phyloP scores from a whole-genome alignment of 2,888 invertebrate genomes.

The Orchestes rusci region DNA sequence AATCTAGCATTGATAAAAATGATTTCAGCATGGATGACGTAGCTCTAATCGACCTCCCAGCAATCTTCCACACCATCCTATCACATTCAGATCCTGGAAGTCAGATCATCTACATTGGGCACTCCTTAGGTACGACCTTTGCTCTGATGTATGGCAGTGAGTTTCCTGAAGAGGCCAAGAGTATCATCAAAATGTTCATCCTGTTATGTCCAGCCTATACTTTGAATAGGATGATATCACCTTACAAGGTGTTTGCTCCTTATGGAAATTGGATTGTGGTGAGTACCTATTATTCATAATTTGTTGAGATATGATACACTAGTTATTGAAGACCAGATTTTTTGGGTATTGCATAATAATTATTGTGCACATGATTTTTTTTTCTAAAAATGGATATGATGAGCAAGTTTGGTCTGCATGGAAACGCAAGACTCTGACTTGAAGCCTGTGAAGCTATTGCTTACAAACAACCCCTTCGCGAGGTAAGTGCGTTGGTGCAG shows the following conservation, averaged over 20 bases:
- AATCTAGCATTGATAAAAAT: too few relatives aligned
- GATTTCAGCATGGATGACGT: slow-evolving; percentile 39
- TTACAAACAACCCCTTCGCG: too few relatives aligned
- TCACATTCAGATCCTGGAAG: slow-evolving; percentile 31
- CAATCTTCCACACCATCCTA: slow-evolving; percentile 35
- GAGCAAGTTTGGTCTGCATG: too few relatives aligned
- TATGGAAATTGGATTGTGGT: slow-evolving; percentile 41
- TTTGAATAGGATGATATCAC: slow-evolving; percentile 52
- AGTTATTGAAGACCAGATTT: too few relatives aligned
- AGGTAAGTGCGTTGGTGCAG: too few relatives aligned
- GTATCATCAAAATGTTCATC: slow-evolving; percentile 54
- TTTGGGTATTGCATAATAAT: too few relatives aligned
- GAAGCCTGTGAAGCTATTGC: too few relatives aligned
- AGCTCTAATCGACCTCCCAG: slow-evolving; percentile 36
- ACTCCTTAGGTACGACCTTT: slow-evolving; percentile 80
- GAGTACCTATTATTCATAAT: slow-evolving; percentile 25
- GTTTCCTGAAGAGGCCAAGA: slow-evolving; percentile 60
- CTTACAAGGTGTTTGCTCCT: slow-evolving; percentile 57
- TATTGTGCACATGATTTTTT: too few relatives aligned
- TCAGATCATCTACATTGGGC: slow-evolving; percentile 68
- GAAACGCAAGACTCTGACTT: too few relatives aligned
- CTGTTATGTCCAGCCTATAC: slow-evolving; percentile 63
- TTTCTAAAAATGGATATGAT: too few relatives aligned
- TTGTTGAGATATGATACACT: too few relatives aligned
- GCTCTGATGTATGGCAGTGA: slow-evolving; percentile 63